Conservation (phyloP, 2,113 vertebrate species). For the Arothron firmamentum region DNA sequence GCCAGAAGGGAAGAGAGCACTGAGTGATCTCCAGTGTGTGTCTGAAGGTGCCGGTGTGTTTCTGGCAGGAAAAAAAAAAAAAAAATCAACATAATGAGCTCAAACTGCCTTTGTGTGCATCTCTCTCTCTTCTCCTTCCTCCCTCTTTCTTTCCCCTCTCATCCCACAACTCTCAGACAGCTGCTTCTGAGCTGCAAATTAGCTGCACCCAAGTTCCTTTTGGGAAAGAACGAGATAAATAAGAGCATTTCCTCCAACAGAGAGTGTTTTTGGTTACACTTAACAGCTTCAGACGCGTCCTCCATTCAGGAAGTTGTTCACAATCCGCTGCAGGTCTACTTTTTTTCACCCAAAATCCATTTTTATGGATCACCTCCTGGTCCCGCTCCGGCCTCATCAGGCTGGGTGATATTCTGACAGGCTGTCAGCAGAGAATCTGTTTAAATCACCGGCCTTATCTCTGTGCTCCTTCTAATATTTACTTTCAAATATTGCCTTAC, state of each 20-base stretch:
- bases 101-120: conserved; percentile 67
- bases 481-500: conserved; percentile 54
- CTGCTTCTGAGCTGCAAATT: conserved; percentile 61
- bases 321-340: conserved; percentile 4
- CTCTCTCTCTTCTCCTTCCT: conserved; percentile 32
- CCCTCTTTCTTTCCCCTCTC: conserved; percentile 43
- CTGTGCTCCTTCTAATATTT: conserved; percentile 56
- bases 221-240: conserved; percentile 52
- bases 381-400: conserved; percentile 30
- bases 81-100: conserved; percentile 74
- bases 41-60: conserved; percentile 57
- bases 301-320: conserved; percentile 12
- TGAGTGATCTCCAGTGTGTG: conserved; percentile 51
- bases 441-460: conserved; percentile 57
- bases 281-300: conserved; percentile 2
- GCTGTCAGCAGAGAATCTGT: conserved; percentile 29
- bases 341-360: conserved; percentile 6
- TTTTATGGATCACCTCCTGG: conserved; percentile 17
- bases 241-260: conserved; percentile 34
- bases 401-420: conserved; percentile 50
- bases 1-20: conserved; percentile 38
- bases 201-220: conserved; percentile 56
- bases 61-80: conserved; percentile 58
- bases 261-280: conserved; percentile 20
- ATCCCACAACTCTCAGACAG: conserved; percentile 53